Evolutionary conservation across 2,888 invertebrate species (phyloP).

Genomic region (Palloptera scutellata): DNA sequence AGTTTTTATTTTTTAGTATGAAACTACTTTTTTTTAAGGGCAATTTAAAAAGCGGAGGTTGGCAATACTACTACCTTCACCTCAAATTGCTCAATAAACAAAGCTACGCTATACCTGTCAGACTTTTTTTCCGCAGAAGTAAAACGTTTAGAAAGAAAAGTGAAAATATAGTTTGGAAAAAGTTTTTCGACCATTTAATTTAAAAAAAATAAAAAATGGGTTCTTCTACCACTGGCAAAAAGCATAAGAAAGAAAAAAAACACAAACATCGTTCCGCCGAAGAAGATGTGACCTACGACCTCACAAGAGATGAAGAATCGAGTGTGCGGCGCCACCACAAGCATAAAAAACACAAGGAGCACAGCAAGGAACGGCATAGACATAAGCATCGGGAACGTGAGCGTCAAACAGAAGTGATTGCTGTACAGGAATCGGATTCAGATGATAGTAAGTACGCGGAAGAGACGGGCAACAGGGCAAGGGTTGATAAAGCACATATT

Average conservation of each 20-base stretch:
- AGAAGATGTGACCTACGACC: constrained; percentile 32
- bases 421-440: constrained; percentile 60
- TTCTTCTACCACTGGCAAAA: constrained; percentile 60
- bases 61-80: too few relatives aligned
- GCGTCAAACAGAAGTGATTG: constrained; percentile 52
- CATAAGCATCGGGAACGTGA: constrained; percentile 42
- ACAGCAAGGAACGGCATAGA: constrained; percentile 54
- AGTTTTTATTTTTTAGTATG: too few relatives aligned
- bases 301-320: constrained; percentile 36
- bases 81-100: not conserved
- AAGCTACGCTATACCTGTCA: not conserved
- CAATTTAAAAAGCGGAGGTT: too few relatives aligned
- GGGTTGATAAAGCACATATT: constrained; percentile 10
- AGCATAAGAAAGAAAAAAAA: constrained; percentile 63
- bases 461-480: constrained; percentile 2
- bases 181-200: not conserved
- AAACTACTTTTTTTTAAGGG: too few relatives aligned
- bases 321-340: constrained; percentile 48
- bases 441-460: constrained; percentile 62
- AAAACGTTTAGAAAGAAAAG: constrained; percentile 21
- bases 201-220: constrained; percentile 54
- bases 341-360: constrained; percentile 54
- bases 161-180: constrained; percentile 20
- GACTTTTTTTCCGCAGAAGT: not conserved
- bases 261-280: constrained; percentile 51